Base-by-base conservation (phyloP, 2,888 invertebrate species). In the Oligia latruncula region DNA sequence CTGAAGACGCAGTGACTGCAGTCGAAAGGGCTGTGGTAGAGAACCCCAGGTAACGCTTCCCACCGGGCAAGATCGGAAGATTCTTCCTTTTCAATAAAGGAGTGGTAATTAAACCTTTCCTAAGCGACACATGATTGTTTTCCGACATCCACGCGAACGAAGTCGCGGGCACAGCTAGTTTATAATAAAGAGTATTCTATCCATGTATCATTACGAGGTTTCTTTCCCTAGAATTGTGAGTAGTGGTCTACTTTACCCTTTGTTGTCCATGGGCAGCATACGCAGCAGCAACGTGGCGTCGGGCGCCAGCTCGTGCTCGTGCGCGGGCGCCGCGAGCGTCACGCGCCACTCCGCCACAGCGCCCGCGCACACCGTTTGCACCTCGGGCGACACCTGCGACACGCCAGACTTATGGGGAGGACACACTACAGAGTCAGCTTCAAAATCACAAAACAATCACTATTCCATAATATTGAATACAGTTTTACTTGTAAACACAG, bases 341-440 rank as follows among this genome's bases (percentile, higher is more conserved):
- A 94, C 90, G 13, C 52, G 46, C 91, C 92, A 93, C 78, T 90
- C 85, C 17, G 58, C 78, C 73, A 80, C 78, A 49, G 78, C 88
- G 2, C 93, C 93, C 0, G 90, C 81, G 4, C 74, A 62, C 46
- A 95, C 71, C 4, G 74, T 73, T 8, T 58, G 52, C 40, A 66
- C 87, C 9, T 83, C 87, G 4, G 93, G 94, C 5, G 78, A 77
- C 74, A 94, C 91, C 94, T 94, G 85, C 4, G 20, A 4, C 40
- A 62, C n/a, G 17, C 9, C 40, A 4, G 4, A 23, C 55, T 23
- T 52, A 55, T 2, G 2, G 4, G 20, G 35, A 15, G 15, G 8
- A 29, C 23, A 35, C 8, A 13, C 23, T 35, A 29, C 8, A 52
- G 15, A 52, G 8, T 35, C 23, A 71, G 15, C 8, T 23, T 15